A percentile compares a stretch with the other conserved stretches of the same genome.
These are phyloP conservation scores for Geotria australis DNA, from an alignment of 2,797 vertebrate species.

Conservation along the genomic window DNA sequence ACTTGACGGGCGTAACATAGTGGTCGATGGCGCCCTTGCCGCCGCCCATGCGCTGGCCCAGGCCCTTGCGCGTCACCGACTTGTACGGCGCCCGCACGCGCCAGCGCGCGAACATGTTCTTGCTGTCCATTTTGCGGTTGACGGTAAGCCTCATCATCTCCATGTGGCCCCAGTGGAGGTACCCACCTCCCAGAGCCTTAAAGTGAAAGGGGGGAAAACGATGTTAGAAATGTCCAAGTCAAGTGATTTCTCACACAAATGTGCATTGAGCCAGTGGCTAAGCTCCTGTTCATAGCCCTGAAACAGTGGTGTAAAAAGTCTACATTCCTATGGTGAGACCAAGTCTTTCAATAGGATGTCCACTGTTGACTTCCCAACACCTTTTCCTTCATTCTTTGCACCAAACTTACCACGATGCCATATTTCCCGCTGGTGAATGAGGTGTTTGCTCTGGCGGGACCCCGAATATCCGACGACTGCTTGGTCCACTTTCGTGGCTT, in stretches of 20 bases:
- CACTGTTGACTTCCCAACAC: too few species aligned
- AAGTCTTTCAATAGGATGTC: too few species aligned
- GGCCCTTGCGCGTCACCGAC: constrained; percentile 40
- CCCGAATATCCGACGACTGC: constrained; percentile 40
- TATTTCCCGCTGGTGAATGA: constrained; percentile 35
- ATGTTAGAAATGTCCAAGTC: background rate
- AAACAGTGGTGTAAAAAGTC: too few species aligned
- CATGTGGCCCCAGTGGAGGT: constrained; percentile 64
- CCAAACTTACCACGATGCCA: constrained; percentile 42
- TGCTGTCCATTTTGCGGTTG: constrained; percentile 34
- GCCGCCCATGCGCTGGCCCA: constrained; percentile 79
- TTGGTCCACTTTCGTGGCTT: constrained; percentile 33
- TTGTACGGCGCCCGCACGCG: constrained; percentile 37
- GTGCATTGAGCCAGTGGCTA: too few species aligned
- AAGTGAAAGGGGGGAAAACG: background rate
- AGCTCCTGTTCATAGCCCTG: too few species aligned
- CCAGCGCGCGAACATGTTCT: constrained; percentile 47
- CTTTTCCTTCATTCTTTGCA: too few species aligned
- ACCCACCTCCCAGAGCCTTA: constrained; percentile 64
- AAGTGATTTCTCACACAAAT: too few species aligned
- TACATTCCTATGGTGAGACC: too few species aligned
- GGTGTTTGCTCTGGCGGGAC: constrained; percentile 17
- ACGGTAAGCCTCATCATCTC: constrained; percentile 82
- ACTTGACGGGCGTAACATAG: constrained; percentile 47
- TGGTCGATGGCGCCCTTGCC: constrained; percentile 69